phyloP scores from a whole-genome alignment of 2,797 vertebrate genomes.

The Poliocrania exsul region DNA sequence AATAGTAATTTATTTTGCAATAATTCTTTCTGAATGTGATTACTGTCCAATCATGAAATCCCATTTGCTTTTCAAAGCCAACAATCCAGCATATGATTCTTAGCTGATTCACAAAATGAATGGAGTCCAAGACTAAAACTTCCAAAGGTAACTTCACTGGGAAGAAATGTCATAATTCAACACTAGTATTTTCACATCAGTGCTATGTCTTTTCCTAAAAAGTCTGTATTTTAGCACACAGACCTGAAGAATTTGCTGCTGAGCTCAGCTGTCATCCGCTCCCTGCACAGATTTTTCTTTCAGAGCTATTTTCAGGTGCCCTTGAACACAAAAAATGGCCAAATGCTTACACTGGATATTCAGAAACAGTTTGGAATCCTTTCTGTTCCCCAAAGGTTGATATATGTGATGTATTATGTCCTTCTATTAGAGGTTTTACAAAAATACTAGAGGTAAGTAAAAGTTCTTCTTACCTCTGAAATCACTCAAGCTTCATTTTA shows the following conservation, averaged over 20 bases:
- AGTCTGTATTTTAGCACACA: background rate
- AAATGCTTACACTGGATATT: background rate
- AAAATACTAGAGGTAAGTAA: background rate
- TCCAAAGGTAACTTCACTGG: background rate
- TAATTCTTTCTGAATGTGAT: background rate
- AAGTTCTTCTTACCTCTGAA: background rate
- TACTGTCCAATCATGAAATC: background rate
- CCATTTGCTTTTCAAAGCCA: background rate
- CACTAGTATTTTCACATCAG: background rate
- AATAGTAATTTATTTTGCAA: background rate
- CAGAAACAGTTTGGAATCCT: background rate
- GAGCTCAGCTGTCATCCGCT: background rate
- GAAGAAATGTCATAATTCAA: background rate
- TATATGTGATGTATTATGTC: background rate
- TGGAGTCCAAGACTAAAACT: background rate
- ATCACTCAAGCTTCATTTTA: background rate
- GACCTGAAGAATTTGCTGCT: background rate
- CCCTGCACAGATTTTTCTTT: background rate
- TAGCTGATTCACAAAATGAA: background rate
- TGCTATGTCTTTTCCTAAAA: background rate
- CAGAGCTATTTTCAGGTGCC: background rate
- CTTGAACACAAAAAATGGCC: background rate
- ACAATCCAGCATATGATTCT: background rate
- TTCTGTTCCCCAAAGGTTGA: background rate
- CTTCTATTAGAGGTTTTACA: background rate